phyloP scores from a whole-genome alignment of 2,113 vertebrate genomes.

The Gallinago media region DNA sequence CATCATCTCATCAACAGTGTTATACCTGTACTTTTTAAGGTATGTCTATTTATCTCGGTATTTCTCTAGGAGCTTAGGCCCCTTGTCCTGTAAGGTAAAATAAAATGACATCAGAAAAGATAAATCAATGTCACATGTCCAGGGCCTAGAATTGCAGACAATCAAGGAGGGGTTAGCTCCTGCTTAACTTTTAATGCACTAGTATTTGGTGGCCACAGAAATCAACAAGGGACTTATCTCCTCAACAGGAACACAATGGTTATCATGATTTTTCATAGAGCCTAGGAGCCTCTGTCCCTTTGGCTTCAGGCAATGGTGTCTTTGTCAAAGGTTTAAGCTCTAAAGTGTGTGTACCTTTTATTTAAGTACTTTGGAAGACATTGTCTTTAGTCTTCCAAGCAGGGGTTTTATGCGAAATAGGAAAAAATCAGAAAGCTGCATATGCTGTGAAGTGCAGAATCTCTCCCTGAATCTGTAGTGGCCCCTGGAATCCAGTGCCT shows the following conservation, averaged over 20 bases:
- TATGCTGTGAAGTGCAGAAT: not conserved
- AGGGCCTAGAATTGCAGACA: not conserved
- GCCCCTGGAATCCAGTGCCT: not conserved
- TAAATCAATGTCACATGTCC: not conserved
- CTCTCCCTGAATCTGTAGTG: not conserved
- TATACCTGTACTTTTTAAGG: conserved; percentile 90
- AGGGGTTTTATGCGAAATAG: not conserved
- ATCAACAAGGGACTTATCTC: not conserved
- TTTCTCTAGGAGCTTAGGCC: not conserved
- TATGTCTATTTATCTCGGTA: conserved; percentile 57
- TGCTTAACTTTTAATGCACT: not conserved
- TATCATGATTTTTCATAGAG: not conserved
- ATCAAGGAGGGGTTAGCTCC: not conserved
- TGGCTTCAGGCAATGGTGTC: not conserved
- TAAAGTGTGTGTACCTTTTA: not conserved
- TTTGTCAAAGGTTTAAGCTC: not conserved
- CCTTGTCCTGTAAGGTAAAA: not conserved
- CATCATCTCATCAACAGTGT: conserved; percentile 81
- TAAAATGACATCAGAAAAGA: not conserved
- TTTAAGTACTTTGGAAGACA: not conserved
- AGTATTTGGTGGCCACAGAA: not conserved
- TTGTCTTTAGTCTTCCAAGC: not conserved
- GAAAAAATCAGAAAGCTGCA: not conserved
- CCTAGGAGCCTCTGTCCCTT: not conserved
- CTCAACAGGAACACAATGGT: not conserved